phyloP scores from a whole-genome alignment of 2,888 invertebrate species.

The Clostera curtula region DNA sequence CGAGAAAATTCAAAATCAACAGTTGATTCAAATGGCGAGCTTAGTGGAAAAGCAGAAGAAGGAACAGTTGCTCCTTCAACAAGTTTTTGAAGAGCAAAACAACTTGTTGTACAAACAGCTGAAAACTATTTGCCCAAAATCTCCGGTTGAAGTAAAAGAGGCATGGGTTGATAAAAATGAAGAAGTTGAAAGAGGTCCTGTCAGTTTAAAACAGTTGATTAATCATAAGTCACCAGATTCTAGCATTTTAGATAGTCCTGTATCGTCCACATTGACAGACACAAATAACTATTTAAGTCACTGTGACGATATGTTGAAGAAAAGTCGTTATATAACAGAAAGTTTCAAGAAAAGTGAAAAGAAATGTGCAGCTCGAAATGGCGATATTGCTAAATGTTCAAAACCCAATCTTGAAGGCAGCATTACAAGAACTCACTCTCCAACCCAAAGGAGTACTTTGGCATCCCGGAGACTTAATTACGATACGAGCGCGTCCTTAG shows the following conservation, averaged over 20 bases:
- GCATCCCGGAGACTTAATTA: slow-evolving; percentile 46
- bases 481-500: slow-evolving; percentile 48
- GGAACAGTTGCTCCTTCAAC: slow-evolving; percentile 77
- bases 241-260: slow-evolving; percentile 27
- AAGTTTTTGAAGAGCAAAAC: slow-evolving; percentile 80
- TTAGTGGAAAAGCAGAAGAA: slow-evolving; percentile 77
- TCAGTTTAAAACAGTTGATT: slow-evolving; percentile 60
- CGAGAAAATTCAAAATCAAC: slow-evolving; percentile 76
- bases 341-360: slow-evolving; percentile 40
- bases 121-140: slow-evolving; percentile 57
- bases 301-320: slow-evolving; percentile 50
- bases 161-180: slow-evolving; percentile 49
- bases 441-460: slow-evolving; percentile 24
- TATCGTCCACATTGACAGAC: slow-evolving; percentile 42
- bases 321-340: slow-evolving; percentile 49
- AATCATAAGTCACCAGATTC: slow-evolving; percentile 37
- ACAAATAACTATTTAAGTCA: slow-evolving; percentile 49
- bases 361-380: slow-evolving; percentile 18
- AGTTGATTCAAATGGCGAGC: slow-evolving; percentile 77
- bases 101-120: slow-evolving; percentile 69
- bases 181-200: slow-evolving; percentile 44
- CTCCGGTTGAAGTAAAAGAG: slow-evolving; percentile 46
- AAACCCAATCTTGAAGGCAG: slow-evolving; percentile 28
- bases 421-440: slow-evolving; percentile 41
- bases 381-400: slow-evolving; percentile 19